phyloP scores from a whole-genome alignment of 2,888 invertebrate species.

The Phortica okadai region DNA sequence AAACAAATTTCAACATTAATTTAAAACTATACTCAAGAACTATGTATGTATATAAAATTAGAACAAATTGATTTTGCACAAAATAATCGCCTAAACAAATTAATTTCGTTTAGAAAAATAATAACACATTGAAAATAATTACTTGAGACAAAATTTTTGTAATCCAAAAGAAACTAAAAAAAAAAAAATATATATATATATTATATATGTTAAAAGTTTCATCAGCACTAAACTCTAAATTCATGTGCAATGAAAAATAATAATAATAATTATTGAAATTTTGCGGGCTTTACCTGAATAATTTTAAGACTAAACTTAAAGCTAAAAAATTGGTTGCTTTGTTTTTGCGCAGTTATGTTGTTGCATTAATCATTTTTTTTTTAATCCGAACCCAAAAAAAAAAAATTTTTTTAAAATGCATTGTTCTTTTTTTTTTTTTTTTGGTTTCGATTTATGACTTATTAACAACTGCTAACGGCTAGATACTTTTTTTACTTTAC shows the following conservation, averaged over 20 bases:
- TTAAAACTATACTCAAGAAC: too few species aligned
- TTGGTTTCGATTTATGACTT: background rate
- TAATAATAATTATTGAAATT: background rate
- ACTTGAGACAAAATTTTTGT: background rate
- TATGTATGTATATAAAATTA: too few species aligned
- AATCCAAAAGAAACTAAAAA: background rate
- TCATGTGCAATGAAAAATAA: background rate
- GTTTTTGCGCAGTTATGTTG: background rate
- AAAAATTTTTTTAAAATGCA: conserved; percentile 1
- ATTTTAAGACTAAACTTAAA: conserved; percentile 7
- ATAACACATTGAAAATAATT: background rate
- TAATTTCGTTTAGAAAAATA: too few species aligned
- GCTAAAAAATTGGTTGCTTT: conserved; percentile 3
- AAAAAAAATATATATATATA: background rate
- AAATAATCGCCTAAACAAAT: too few species aligned
- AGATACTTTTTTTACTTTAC: too few species aligned
- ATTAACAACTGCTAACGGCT: too few species aligned
- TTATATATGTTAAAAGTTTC: too few species aligned
- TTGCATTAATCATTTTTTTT: background rate
- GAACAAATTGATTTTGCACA: too few species aligned
- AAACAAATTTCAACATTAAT: too few species aligned
- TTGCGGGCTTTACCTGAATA: conserved; percentile 6
- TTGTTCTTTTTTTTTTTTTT: too few species aligned
- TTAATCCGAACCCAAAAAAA: background rate
- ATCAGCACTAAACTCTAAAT: too few species aligned